Evolutionary conservation across 2,888 invertebrate genomes (phyloP).

Genomic region (Cheilosia variabilis): DNA sequence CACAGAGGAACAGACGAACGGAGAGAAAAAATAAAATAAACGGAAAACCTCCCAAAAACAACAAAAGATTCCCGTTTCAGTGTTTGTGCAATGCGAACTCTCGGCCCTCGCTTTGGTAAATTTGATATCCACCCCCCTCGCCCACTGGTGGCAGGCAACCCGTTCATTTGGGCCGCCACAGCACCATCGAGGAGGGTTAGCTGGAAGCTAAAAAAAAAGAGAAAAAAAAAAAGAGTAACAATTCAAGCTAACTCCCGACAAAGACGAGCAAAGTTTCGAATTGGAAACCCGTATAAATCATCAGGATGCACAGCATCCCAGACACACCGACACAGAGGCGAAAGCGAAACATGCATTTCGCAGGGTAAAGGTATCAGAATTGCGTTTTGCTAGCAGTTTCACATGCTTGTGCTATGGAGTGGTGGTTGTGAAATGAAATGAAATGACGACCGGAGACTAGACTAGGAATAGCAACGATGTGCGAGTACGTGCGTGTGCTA

Average conservation of each 20-base stretch:
- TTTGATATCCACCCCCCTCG: constrained; percentile 44
- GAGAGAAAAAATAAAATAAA: constrained; percentile 11
- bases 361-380: constrained; percentile 17
- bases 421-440: constrained; percentile 8
- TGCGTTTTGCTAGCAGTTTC: constrained; percentile 41
- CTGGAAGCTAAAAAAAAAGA: neutral
- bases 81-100: constrained; percentile 64
- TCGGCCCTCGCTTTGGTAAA: constrained; percentile 50
- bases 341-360: constrained; percentile 21
- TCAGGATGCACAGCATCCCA: constrained; percentile 61
- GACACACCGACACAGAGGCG: neutral
- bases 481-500: constrained; percentile 47
- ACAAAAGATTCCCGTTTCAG: constrained; percentile 65
- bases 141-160: constrained; percentile 17
- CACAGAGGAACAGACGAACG: neutral
- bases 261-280: constrained; percentile 71
- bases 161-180: constrained; percentile 43
- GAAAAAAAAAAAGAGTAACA: constrained; percentile 35
- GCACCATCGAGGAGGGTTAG: neutral
- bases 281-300: constrained; percentile 72
- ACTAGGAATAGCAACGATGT: constrained; percentile 34
- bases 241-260: constrained; percentile 67
- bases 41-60: constrained; percentile 56
- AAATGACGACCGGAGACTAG: neutral
- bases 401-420: constrained; percentile 17